Percentiles rank a stretch among this genome's conserved stretches.
phyloP scores from a whole-genome alignment of 2,888 invertebrate genomes.

The Pharmacophagus antenor region DNA sequence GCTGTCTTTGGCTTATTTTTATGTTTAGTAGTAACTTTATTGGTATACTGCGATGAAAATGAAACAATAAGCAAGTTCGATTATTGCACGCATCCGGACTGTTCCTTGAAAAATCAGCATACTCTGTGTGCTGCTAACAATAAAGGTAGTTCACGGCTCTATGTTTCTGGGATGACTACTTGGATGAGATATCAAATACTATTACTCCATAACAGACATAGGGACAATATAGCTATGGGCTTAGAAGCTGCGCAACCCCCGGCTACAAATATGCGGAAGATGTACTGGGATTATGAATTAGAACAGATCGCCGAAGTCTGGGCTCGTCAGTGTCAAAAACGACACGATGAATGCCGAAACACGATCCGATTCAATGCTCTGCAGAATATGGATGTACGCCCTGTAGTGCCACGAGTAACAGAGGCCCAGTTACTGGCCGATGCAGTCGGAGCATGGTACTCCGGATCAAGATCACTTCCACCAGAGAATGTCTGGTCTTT shows the following conservation, averaged over 20 bases:
- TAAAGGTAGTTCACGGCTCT: constrained; percentile 61
- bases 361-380: constrained; percentile 68
- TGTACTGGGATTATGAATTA: constrained; percentile 77
- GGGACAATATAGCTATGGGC: constrained; percentile 74
- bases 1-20: constrained; percentile 47
- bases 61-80: constrained; percentile 36
- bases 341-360: constrained; percentile 75
- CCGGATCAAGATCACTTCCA: constrained; percentile 62
- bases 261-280: constrained; percentile 74
- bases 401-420: constrained; percentile 60
- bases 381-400: constrained; percentile 73
- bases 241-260: constrained; percentile 72
- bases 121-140: constrained; percentile 62
- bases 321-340: constrained; percentile 74
- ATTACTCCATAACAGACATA: constrained; percentile 67
- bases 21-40: constrained; percentile 42
- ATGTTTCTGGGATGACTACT: constrained; percentile 68
- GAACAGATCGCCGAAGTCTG: constrained; percentile 71
- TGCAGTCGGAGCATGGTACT: constrained; percentile 71
- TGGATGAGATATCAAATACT: constrained; percentile 74
- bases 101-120: constrained; percentile 67
- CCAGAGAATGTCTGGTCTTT: constrained; percentile 67
- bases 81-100: constrained; percentile 69
- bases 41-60: constrained; percentile 38
- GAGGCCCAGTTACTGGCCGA: constrained; percentile 71